Evolutionary conservation across 2,113 vertebrate genomes (phyloP).

Genomic region (Aphyosemion australe): DNA sequence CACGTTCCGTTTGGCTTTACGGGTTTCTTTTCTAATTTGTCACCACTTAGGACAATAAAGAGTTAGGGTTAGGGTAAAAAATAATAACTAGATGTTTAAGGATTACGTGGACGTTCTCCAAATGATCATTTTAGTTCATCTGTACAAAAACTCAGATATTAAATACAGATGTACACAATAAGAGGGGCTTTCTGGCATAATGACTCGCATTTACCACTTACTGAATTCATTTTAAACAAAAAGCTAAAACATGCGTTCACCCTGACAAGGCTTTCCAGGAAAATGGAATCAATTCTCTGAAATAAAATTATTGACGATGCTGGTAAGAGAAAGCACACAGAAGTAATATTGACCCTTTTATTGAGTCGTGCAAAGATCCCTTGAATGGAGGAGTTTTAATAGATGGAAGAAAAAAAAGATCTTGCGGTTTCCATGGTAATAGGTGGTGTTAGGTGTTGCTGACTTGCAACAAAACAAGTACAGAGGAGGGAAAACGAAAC

Average conservation of each 20-base stretch:
- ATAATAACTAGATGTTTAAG: not conserved
- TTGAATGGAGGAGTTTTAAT: constrained; percentile 63
- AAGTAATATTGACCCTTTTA: constrained; percentile 53
- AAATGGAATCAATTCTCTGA: constrained; percentile 8
- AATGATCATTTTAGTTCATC: too few relatives aligned
- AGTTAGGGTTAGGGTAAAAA: too few relatives aligned
- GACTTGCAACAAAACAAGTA: constrained; percentile 34
- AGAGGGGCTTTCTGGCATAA: too few relatives aligned
- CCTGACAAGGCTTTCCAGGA: not conserved
- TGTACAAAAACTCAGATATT: too few relatives aligned
- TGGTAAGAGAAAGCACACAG: constrained; percentile 32
- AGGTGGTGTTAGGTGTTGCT: constrained; percentile 29
- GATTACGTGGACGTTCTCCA: not conserved
- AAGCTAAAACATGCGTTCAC: not conserved
- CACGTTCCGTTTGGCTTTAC: constrained; percentile 3
- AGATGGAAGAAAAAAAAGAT: constrained; percentile 50
- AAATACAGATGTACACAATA: too few relatives aligned
- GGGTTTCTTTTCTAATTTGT: not conserved
- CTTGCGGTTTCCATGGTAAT: constrained; percentile 79
- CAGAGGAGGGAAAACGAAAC: not conserved
- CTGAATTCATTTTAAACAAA: not conserved
- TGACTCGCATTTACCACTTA: too few relatives aligned
- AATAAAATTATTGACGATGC: constrained; percentile 41
- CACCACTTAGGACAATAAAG: too few relatives aligned
- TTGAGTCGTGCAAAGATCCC: constrained; percentile 56